Base-by-base conservation (phyloP, 2,797 vertebrate species). In the Tapera naevia region DNA sequence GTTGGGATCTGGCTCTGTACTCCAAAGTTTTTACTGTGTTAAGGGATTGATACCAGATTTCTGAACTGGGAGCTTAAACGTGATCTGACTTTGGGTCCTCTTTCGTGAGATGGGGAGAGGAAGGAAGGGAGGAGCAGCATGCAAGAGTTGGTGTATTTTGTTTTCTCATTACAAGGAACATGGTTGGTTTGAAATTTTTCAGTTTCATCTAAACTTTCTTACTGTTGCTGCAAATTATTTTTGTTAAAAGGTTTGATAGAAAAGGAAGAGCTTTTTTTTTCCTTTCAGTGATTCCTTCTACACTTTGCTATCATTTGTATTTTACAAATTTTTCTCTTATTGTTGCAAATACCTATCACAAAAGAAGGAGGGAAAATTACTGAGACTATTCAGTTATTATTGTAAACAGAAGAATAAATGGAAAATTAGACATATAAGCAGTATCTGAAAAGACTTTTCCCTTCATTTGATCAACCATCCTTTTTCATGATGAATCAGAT, bases 91-190 rank as follows among this genome's bases (percentile, higher is more conserved):
- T 91, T 82, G 83, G 91, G 86, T 91, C 35, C 51, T 95, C 80
- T 94, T 96, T 91, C 86, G 94, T 94, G 86, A 90, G 94, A 79
- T 91, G 67, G 62, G 56, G 73, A 94, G 86, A 96, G 96, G 94
- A 95, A 96, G 93, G 96, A 96, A 96, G 96, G 96, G 95, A 96
- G 95, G 95, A 93, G 94, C 86, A 90, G 88, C 56, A 14, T 48
- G 30, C 89, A 66, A 66, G 78, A 94, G 66, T 81, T 88, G 32
- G 58, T 94, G 48, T 93, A 86, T 90, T 96, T 92, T 94, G 37
- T 91, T 89, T 92, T 86, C 64, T 66, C 17, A 27, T 86, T 89
- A 74, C 90, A 89, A 88, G 25, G 45, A 93, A 70, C 17, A 22
- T 50, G 23, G 37, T 41, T 80, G 69, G 78, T 61, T 88, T 94